A percentile compares a stretch with the other conserved stretches of the same genome.
phyloP scores from a whole-genome alignment of 92 coral and sea anemone species.

The Heteractis magnifica region DNA sequence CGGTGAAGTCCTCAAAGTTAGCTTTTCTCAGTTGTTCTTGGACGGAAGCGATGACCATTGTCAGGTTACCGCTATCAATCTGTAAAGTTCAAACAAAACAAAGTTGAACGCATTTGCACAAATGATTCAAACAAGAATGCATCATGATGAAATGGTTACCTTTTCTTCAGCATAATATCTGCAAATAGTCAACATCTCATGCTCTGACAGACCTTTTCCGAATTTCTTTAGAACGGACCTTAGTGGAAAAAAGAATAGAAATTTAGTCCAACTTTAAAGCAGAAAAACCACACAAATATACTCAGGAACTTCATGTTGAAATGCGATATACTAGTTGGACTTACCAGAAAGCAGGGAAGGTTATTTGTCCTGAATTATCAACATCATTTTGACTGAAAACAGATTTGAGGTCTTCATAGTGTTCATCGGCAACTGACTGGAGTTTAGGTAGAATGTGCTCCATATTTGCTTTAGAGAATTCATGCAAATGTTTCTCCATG shows the following conservation, averaged over 20 bases:
- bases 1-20: constrained; percentile 91
- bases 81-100: constrained; percentile 10
- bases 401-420: constrained; percentile 77
- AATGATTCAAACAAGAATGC: not conserved
- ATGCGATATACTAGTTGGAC: not conserved
- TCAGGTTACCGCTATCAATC: constrained; percentile 74
- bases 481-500: constrained; percentile 85
- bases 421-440: constrained; percentile 68
- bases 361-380: constrained; percentile 60
- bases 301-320: not conserved
- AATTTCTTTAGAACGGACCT: constrained; percentile 68
- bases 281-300: not conserved
- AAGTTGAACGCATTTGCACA: not conserved
- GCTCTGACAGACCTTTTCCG: constrained; percentile 64
- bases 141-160: constrained; percentile 33
- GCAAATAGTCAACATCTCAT: constrained; percentile 87
- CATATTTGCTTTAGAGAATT: constrained; percentile 88
- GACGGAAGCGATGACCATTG: constrained; percentile 76
- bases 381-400: constrained; percentile 64
- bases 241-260: not conserved
- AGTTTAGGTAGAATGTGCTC: constrained; percentile 80
- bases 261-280: not conserved
- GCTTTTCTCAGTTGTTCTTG: constrained; percentile 97
- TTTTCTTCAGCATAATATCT: constrained; percentile 77
- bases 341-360: constrained; percentile 76